A percentile compares a stretch with the other conserved stretches of the same genome.
phyloP scores from a whole-genome alignment of 1,140 invertebrate species.

The Bombus waltoni region DNA sequence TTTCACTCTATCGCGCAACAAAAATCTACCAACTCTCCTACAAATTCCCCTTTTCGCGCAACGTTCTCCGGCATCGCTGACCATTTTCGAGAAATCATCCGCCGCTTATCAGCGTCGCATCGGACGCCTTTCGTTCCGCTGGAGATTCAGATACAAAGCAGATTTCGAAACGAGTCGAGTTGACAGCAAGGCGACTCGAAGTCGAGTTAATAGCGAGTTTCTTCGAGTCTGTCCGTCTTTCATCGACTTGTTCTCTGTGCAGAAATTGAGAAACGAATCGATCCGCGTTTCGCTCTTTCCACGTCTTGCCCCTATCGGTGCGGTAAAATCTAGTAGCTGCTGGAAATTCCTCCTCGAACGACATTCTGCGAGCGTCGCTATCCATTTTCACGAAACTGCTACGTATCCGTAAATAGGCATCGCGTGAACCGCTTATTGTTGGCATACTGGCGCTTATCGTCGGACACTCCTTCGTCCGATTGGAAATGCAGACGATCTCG shows the following conservation, averaged over 20 bases:
- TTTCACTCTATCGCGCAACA: not conserved
- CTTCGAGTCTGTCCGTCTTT: too few species aligned
- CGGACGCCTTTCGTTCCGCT: not conserved
- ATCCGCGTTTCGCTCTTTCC: too few species aligned
- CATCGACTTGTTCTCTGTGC: too few species aligned
- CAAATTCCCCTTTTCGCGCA: not conserved
- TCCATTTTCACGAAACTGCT: not conserved
- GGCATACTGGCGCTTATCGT: too few species aligned
- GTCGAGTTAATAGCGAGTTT: too few species aligned
- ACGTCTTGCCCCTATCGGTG: not conserved
- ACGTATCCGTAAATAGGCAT: not conserved
- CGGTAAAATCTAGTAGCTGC: not conserved
- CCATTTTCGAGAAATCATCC: not conserved
- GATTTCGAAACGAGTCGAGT: too few species aligned
- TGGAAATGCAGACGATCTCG: not conserved
- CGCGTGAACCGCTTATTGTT: not conserved
- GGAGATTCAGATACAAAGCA: too few species aligned
- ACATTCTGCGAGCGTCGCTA: not conserved
- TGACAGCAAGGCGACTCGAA: too few species aligned
- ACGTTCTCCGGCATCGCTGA: not conserved
- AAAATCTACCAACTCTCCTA: not conserved
- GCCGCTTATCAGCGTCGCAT: not conserved
- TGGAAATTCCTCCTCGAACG: not conserved
- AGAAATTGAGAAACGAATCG: too few species aligned
- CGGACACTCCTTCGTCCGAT: not conserved